Conservation (phyloP, 2,888 invertebrate genomes). For the Odontothrips loti region DNA sequence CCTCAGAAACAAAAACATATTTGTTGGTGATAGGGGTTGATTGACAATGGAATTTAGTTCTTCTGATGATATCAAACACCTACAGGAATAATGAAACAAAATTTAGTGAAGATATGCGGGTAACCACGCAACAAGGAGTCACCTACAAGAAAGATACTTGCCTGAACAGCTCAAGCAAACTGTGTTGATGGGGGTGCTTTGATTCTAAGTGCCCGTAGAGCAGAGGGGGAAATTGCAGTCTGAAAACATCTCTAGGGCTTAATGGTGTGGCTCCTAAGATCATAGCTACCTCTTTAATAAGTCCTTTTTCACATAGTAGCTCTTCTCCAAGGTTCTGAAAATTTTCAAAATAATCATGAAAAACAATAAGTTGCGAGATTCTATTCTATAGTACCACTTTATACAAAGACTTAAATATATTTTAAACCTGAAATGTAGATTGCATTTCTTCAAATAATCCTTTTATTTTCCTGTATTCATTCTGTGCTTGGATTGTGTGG, state of each 20-base stretch:
- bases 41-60: conserved; percentile 45
- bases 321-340: conserved; percentile 39
- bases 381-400: too few relatives aligned
- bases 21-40: conserved; percentile 44
- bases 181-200: conserved; percentile 45
- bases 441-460: not conserved
- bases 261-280: conserved; percentile 46
- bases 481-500: not conserved
- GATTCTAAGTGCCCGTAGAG: conserved; percentile 41
- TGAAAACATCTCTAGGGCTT: conserved; percentile 43
- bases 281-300: conserved; percentile 45
- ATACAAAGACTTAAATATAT: too few relatives aligned
- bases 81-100: conserved; percentile 38
- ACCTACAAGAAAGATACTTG: conserved; percentile 32
- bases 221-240: conserved; percentile 37
- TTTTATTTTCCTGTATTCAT: not conserved
- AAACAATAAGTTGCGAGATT: not conserved
- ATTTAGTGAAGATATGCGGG: conserved; percentile 8
- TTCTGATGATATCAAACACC: conserved; percentile 44
- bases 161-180: conserved; percentile 46
- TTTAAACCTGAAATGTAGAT: not conserved
- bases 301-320: conserved; percentile 41
- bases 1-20: conserved; percentile 46
- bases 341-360: not conserved
- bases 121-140: not conserved